Evolutionary conservation across 2,888 invertebrate genomes (phyloP), one percentile per base, ranked within the genome.

Genomic region (Drosophila cyrtoloma): DNA sequence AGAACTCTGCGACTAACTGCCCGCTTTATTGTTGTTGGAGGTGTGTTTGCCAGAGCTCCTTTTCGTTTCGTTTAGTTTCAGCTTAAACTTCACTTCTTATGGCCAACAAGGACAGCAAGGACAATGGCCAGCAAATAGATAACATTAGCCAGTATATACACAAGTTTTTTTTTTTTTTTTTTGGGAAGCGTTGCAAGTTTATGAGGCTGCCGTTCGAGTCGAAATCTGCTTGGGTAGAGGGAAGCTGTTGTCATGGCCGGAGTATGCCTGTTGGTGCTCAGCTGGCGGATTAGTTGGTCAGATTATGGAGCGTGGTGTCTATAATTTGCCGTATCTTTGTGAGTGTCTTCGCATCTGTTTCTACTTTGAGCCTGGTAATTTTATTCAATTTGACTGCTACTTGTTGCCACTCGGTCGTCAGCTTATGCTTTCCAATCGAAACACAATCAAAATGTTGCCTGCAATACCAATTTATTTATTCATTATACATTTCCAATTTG

Each of bases 1-100:
- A 62, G n/a, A 30, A n/a, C 72, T 59, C 39, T 47, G 28, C 47
- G 14, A 44, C 50, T 22, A 37, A 57, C 22, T 62, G 35, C 28
- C 51, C 51, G 51, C 51, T 28, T 61, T n/a, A 26, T 50, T 57
- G 22, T 50, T 42, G 28, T 16, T 65, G 63, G 75, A 76, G 78
- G 68, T 78, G 83, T 39, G n/a, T 5, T 73, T 69, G 67, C 65
- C 57, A 53, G 22, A 32, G 59, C 53, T 57, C 44, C 59, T 68
- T 68, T 80, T 37, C 72, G 52, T 69, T 79, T 53, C 75, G 59
- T 68, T 80, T 53, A 79, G 84, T 77, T 77, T 84, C 75, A 51
- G 59, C 79, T 73, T 85, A 81, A 86, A 83, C 70, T 85, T 69
- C 56, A 50, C 26, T 72, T 83, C 71, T 87, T 81, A 85, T 85